Base-by-base conservation (phyloP, 2,888 invertebrate genomes). In the Drosophila anomelani region DNA sequence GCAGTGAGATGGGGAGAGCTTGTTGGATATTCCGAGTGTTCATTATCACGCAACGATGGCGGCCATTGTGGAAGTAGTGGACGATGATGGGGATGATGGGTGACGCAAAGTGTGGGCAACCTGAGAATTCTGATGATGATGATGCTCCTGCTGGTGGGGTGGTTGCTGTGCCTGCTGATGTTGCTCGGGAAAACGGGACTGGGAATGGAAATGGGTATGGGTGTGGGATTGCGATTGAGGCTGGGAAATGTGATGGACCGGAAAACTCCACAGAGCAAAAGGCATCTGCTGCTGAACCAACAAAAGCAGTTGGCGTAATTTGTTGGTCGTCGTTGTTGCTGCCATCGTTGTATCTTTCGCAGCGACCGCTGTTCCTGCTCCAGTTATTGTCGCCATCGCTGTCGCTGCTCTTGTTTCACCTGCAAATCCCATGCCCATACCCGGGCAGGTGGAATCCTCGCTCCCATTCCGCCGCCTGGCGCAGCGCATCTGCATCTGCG, bases 281-380 rank as follows among this genome's bases (percentile, higher is more conserved):
- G 85, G 85, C 86, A 86, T 86, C 87, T 86, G 85, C 77, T 86
- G 88, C 76, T 86, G 86, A 72, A 86, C 81, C 80, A 88, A 81
- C 85, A 88, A 86, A 80, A 88, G 85, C 77, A 85, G 80, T 77
- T 86, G 88, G 68, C 88, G 81, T 80, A 88, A 84, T 88, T 85
- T 85, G 88, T 85, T 88, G 86, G 79, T 85, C 79, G 88, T 88
- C 75, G 84, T 86, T 64, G 79, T 78, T 76, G 63, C 17, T 63
- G 67, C 59, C 67, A 26, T 46, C 46, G 59, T 61, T 54, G 54
- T 62, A 64, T 46, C 26, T 63, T 67, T 59, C 41, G 44, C 46
- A 55, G 41, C 36, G 47, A 44, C 51, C 62, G 49, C 20, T 61
- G 69, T 59, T 46, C 38, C 46, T 57, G 51, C 41, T 70, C 56